A percentile compares a stretch with the other conserved stretches of the same genome.
These are phyloP conservation scores for Lepilemur septentrionalis DNA, from an alignment of 2,797 vertebrate genomes.

Conservation along the genomic window DNA sequence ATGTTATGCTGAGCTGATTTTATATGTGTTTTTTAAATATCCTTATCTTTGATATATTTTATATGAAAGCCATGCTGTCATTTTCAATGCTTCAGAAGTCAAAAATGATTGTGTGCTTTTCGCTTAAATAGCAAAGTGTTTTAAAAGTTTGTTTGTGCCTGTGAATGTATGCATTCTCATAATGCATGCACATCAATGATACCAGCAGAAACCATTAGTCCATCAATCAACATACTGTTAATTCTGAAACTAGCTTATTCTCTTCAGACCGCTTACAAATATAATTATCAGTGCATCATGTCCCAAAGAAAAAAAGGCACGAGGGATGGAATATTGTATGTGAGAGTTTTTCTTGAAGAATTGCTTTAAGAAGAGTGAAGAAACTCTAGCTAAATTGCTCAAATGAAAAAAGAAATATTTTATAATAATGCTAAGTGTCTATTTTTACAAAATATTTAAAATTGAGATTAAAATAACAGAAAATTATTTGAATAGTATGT, in stretches of 20 bases:
- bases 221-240: neutral
- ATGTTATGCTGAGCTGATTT: neutral
- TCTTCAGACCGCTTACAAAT: neutral
- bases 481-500: neutral
- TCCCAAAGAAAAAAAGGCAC: neutral
- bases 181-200: neutral
- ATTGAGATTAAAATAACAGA: neutral
- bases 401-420: neutral
- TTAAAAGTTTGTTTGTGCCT: neutral
- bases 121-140: neutral
- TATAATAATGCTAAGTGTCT: neutral
- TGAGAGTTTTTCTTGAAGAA: neutral
- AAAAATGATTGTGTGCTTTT: constrained; percentile 7
- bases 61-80: neutral
- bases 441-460: neutral
- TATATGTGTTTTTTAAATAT: neutral
- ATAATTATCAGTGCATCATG: neutral
- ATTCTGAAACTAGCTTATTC: neutral
- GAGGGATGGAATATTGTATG: neutral
- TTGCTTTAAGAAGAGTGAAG: neutral
- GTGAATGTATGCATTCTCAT: neutral
- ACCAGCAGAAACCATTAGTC: neutral
- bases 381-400: neutral
- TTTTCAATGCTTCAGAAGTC: constrained; percentile 28
- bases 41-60: constrained; percentile 38